Conservation (phyloP, 2,888 invertebrate genomes). For the Lasioglossum zephyrum region DNA sequence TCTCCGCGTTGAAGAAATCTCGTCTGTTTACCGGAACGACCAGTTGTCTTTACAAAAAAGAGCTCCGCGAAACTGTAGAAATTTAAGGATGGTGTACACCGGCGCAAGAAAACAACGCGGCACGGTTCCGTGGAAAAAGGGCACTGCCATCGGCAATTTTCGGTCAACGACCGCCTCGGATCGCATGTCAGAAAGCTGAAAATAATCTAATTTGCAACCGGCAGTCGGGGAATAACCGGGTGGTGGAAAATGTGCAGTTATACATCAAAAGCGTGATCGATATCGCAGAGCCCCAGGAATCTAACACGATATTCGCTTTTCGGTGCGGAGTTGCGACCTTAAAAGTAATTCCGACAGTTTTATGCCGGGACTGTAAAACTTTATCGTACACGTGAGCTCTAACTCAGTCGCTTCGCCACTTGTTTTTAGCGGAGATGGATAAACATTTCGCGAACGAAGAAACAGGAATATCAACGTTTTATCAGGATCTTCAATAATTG, state of each 20-base stretch:
- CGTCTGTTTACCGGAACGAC: not conserved
- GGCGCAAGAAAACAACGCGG: not conserved
- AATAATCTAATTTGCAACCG: slow-evolving; percentile 38
- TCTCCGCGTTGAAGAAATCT: not conserved
- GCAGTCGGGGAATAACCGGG: slow-evolving; percentile 16
- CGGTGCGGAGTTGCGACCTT: not conserved
- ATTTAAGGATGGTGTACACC: not conserved
- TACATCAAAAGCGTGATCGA: slow-evolving; percentile 27
- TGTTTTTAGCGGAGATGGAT: not conserved
- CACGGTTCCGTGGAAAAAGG: not conserved
- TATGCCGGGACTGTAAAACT: not conserved
- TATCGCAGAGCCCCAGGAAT: slow-evolving; percentile 20
- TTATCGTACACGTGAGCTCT: not conserved
- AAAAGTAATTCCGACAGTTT: not conserved
- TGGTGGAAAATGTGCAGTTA: slow-evolving; percentile 25
- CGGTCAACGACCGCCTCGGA: slow-evolving; percentile 32
- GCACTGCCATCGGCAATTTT: slow-evolving; percentile 29
- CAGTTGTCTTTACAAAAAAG: not conserved
- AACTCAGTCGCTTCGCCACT: not conserved
- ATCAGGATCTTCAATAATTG: too few species aligned
- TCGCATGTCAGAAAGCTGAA: slow-evolving; percentile 49
- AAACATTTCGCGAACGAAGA: not conserved
- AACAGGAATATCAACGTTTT: not conserved
- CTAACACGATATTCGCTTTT: slow-evolving; percentile 13
- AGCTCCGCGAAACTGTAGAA: not conserved